Base-by-base conservation (phyloP, 2,797 vertebrate genomes). In the Megalops cyprinoides region DNA sequence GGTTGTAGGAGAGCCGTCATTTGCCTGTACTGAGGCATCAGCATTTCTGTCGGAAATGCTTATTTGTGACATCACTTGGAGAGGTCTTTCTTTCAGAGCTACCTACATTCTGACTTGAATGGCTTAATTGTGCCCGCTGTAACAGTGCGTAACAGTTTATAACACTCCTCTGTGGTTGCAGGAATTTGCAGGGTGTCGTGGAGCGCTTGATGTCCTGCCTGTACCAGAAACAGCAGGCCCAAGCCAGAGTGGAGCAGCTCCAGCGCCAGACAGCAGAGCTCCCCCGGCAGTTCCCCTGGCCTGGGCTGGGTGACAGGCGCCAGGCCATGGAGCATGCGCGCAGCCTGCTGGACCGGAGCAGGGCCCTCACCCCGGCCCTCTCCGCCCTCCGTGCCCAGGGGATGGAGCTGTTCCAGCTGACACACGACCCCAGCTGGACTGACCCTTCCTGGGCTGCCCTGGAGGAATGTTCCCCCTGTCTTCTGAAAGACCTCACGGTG, bases 251-350 rank as follows among this genome's bases (percentile, higher is more conserved):
- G 82, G 79, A 88, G 6, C 90, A 94, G 71, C 82, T 94, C 1
- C 88, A 89, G 89, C 80, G 82, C 42, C 91, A 91, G 85, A 79
- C 62, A 0, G 86, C 87, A 37, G 49, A 18, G 0, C 87, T 95
- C 37, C 92, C 93, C 0, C 60, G 3, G 0, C n/a, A 86, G 65
- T 95, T 95, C 85, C 84, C 92, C 25, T 95, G 95, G 95, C 95
- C 95, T 0, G 94, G 94, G 20, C 89, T 94, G 37, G 94, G 93
- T 10, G 94, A 95, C 84, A 89, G 94, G 1, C 83, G 93, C 39
- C 92, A 92, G 80, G 87, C 88, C 0, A 79, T 88, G 76, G 95
- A 95, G 8, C 86, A 89, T 79, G 88, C 90, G 14, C 85, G 58
- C 12, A 71, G 34, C 80, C 88, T 95, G 65, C 79, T 91, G 81